Evolutionary conservation across 2,113 vertebrate genomes (phyloP), one percentile per base, ranked within the genome.

Genomic region (Apodemus sylvaticus): DNA sequence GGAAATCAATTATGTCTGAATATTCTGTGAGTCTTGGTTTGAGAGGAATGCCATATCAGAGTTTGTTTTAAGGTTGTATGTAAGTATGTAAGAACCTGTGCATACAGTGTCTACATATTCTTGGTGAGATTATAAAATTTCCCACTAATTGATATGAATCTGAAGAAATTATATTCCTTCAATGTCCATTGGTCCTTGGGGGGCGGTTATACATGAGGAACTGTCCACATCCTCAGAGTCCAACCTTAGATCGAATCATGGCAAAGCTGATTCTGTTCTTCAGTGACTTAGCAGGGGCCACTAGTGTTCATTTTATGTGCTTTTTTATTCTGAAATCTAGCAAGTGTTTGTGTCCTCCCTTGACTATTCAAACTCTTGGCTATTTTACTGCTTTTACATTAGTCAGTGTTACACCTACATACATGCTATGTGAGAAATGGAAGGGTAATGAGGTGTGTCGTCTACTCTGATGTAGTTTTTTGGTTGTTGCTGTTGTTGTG

Each of bases 401-500:
- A 96, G 96, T 98, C 98, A 98, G 34, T 34, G 19, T 96, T 97
- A 93, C 42, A 97, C 96, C 90, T 96, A 22, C 76, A 66, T 89
- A 5, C 31, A 45, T 79, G 58, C 55, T 89, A 53, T 55, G 92
- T 95, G 96, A 97, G 96, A 85, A 93, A 92, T 95, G 93, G 45
- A 70, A 92, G 78, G n/a, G 87, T 95, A 98, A 98, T 97, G 98
- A 97, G 94, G 97, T 96, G 20, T 96, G 95, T 16, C 97, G 97
- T 98, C 98, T 98, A 97, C 94, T 98, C 91, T 95, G 91, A 96
- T 76, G 85, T 11, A 58, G 17, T 97, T 98, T 31, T 97, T 98
- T 66, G 12, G 55, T 55, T 58, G 11, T 58, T 58, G 55, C 13
- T 16, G 53, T 11, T 53, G 48, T 95, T 89, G 95, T 91, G 77